A percentile compares a stretch with the other conserved stretches of the same genome.
phyloP scores from a whole-genome alignment of 2,888 invertebrate species.

The Tillus elongatus region DNA sequence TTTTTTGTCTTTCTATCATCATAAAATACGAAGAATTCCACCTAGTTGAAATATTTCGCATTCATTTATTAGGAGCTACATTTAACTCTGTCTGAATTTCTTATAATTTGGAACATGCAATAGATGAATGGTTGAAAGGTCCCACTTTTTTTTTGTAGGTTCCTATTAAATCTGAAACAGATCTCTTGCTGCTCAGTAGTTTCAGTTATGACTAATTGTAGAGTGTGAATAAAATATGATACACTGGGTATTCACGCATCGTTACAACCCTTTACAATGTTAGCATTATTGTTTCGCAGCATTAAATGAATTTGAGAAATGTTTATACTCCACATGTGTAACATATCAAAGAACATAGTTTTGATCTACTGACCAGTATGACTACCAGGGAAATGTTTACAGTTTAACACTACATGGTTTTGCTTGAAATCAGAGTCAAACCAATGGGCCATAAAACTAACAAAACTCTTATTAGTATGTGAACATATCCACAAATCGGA shows the following conservation, averaged over 20 bases:
- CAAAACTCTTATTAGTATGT: conserved; percentile 9
- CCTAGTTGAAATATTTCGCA: conserved; percentile 7
- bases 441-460: conserved; percentile 10
- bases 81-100: conserved; percentile 8
- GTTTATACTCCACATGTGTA: conserved; percentile 6
- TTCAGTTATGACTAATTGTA: too few relatives aligned
- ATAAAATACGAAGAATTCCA: conserved; percentile 9
- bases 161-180: conserved; percentile 8
- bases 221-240: conserved; percentile 10
- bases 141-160: conserved; percentile 9
- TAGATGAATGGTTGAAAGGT: too few relatives aligned
- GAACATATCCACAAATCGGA: conserved; percentile 10
- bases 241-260: conserved; percentile 9
- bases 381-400: conserved; percentile 9
- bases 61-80: too few relatives aligned
- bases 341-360: conserved; percentile 9
- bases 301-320: conserved; percentile 4
- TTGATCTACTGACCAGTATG: conserved; percentile 5
- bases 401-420: conserved; percentile 9
- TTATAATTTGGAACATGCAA: conserved; percentile 9
- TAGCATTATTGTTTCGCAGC: conserved; percentile 7
- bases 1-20: conserved; percentile 6
- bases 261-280: conserved; percentile 9
- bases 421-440: conserved; percentile 4
- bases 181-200: conserved; percentile 8